These are phyloP conservation scores for Spheniscus mendiculus DNA, from an alignment of 2,113 vertebrate species.

Conservation along the genomic window DNA sequence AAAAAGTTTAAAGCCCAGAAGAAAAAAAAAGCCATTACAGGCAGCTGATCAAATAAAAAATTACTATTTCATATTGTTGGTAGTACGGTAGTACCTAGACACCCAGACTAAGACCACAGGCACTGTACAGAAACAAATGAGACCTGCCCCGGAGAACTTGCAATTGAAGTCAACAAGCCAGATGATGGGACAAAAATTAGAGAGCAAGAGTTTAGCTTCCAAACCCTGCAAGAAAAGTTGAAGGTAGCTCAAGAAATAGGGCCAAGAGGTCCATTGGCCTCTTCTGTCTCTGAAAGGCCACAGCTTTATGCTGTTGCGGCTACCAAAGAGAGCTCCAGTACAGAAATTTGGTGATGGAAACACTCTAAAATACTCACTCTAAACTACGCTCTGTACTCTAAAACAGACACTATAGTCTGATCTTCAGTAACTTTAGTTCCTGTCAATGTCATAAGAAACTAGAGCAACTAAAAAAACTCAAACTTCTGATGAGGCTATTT, in stretches of 20 bases:
- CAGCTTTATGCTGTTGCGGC: not conserved
- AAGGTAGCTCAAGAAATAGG: not conserved
- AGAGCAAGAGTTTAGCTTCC: not conserved
- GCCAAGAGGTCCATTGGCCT: not conserved
- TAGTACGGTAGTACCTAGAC: not conserved
- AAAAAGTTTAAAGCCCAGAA: conserved; percentile 46
- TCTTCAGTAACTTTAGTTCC: not conserved
- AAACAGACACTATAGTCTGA: not conserved
- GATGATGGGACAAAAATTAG: not conserved
- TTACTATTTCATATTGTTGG: not conserved
- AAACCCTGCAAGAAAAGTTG: not conserved
- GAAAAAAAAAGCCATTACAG: conserved; percentile 39
- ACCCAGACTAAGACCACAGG: not conserved
- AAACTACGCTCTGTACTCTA: not conserved
- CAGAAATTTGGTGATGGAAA: not conserved
- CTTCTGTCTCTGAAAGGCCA: not conserved
- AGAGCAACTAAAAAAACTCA: not conserved
- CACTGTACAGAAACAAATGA: not conserved
- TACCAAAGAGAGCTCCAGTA: not conserved
- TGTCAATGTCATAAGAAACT: not conserved
- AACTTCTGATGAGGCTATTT: not conserved
- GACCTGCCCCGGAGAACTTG: not conserved
- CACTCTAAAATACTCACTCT: not conserved
- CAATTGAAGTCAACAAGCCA: not conserved
- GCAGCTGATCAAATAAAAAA: conserved; percentile 21